phyloP scores from a whole-genome alignment of 2,888 invertebrate species.

The Schrankia costaestrigalis region DNA sequence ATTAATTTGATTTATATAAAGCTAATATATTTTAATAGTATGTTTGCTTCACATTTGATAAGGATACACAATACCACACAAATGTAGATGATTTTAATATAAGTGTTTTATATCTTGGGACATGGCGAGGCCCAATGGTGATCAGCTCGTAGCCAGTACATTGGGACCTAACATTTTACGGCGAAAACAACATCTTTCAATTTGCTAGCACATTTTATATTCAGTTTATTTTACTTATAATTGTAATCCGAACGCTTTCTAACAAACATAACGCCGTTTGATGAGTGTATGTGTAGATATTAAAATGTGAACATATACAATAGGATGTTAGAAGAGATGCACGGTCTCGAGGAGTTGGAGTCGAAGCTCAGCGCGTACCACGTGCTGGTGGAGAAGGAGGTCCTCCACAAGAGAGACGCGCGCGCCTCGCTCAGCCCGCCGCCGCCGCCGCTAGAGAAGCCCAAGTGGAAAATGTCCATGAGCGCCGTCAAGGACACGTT shows the following conservation, averaged over 20 bases:
- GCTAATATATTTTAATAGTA: too few species aligned
- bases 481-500: conserved; percentile 79
- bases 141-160: conserved; percentile 6
- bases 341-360: conserved; percentile 88
- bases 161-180: conserved; percentile 14
- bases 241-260: too few species aligned
- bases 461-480: conserved; percentile 87
- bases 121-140: neutral
- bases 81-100: neutral
- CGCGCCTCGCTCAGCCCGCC: conserved; percentile 72
- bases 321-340: conserved; percentile 84
- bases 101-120: neutral
- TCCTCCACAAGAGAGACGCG: conserved; percentile 71
- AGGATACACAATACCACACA: too few species aligned
- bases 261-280: too few species aligned
- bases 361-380: conserved; percentile 89
- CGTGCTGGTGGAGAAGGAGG: conserved; percentile 86
- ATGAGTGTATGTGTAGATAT: conserved; percentile 19
- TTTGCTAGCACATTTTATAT: too few species aligned
- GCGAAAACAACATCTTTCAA: too few species aligned
- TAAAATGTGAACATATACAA: conserved; percentile 32
- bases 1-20: neutral
- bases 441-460: conserved; percentile 75
- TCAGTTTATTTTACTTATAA: too few species aligned
- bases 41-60: too few species aligned